Conservation (phyloP, 1,140 invertebrate genomes). For the Metopolophium dirhodum region DNA sequence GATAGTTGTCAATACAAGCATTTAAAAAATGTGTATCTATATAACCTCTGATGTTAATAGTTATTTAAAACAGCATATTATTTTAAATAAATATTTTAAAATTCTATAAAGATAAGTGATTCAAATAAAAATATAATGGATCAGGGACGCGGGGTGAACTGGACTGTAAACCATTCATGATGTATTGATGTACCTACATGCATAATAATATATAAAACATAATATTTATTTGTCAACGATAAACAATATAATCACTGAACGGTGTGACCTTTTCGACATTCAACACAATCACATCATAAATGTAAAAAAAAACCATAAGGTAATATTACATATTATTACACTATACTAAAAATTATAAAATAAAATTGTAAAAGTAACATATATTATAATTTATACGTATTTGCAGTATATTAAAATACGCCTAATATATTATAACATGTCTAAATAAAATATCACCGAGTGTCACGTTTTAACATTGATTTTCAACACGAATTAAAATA, state of each 20-base stretch:
- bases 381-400: neutral
- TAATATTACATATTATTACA: neutral
- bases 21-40: neutral
- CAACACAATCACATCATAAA: slow-evolving; percentile 22
- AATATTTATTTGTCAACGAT: neutral
- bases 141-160: neutral
- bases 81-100: neutral
- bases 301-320: neutral
- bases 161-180: neutral
- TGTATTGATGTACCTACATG: neutral
- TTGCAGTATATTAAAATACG: neutral
- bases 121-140: neutral
- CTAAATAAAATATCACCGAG: neutral
- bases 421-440: neutral
- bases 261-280: slow-evolving; percentile 16
- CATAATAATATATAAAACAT: slow-evolving; percentile 5
- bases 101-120: neutral
- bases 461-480: neutral
- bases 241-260: neutral
- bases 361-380: neutral
- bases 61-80: too few relatives aligned
- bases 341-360: neutral
- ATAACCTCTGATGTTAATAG: neutral
- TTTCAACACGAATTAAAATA: neutral
- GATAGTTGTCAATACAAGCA: neutral